phyloP scores from a whole-genome alignment of 2,888 invertebrate species.

The Prosopocoilus inquinatus region DNA sequence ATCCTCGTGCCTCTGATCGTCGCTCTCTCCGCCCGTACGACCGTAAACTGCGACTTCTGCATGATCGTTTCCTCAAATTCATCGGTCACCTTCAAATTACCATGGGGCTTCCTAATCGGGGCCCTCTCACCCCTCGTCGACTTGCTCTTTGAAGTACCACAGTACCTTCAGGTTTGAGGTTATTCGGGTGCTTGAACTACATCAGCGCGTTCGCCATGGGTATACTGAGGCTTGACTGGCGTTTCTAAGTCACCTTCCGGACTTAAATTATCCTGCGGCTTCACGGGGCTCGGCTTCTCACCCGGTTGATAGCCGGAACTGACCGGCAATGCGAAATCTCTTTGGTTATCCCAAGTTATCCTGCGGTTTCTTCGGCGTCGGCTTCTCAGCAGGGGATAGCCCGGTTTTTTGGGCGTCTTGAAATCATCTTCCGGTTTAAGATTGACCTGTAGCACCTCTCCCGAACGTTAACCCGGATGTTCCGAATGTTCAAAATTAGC shows the following conservation, averaged over 20 bases:
- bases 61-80: conserved; percentile 52
- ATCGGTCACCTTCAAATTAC: conserved; percentile 58
- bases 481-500: conserved; percentile 55
- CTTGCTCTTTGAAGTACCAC: conserved; percentile 47
- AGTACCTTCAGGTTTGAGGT: conserved; percentile 59
- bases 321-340: conserved; percentile 52
- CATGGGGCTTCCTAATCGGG: conserved; percentile 57
- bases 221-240: conserved; percentile 51
- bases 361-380: conserved; percentile 40
- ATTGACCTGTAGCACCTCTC: conserved; percentile 55
- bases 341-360: conserved; percentile 58
- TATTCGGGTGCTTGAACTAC: conserved; percentile 61
- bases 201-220: conserved; percentile 53
- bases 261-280: conserved; percentile 61
- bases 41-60: conserved; percentile 51
- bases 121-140: conserved; percentile 51
- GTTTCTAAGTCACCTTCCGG: conserved; percentile 56
- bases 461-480: conserved; percentile 44
- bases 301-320: conserved; percentile 51
- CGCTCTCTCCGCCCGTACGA: conserved; percentile 52
- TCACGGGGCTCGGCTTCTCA: conserved; percentile 54
- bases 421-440: conserved; percentile 48
- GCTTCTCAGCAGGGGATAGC: conserved; percentile 41
- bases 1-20: conserved; percentile 54
- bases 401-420: conserved; percentile 47